Conservation (phyloP, 2,888 invertebrate genomes). For the Malthinus seriepunctatus region DNA sequence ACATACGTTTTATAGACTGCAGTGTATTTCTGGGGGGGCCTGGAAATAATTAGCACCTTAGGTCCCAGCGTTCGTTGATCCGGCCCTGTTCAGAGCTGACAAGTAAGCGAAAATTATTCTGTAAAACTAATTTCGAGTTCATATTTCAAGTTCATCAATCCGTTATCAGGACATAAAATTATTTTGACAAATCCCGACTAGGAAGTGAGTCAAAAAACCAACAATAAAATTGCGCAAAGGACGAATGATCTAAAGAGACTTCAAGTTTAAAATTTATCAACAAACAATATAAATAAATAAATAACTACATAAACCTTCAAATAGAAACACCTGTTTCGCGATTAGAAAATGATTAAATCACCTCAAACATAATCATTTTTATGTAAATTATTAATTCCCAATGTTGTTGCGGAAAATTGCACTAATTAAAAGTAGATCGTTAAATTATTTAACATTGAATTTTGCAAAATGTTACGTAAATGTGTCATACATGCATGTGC, state of each 20-base stretch:
- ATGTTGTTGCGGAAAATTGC: not conserved
- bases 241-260: slow-evolving; percentile 20
- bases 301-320: slow-evolving; percentile 19
- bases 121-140: no score
- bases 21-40: no score
- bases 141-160: no score
- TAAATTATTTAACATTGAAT: slow-evolving; percentile 12
- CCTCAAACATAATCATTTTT: not conserved
- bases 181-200: not conserved
- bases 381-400: slow-evolving; percentile 1
- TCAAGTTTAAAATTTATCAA: no score
- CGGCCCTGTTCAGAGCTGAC: no score
- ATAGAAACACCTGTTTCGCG: slow-evolving; percentile 14
- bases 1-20: no score
- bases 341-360: slow-evolving; percentile 17
- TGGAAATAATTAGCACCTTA: no score
- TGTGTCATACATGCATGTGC: slow-evolving; percentile 44
- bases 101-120: no score
- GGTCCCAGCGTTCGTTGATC: no score
- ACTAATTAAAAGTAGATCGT: not conserved
- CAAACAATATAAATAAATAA: slow-evolving; percentile 9
- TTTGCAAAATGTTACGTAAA: slow-evolving; percentile 37
- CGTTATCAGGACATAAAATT: no score
- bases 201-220: slow-evolving; percentile 15
- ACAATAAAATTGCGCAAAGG: slow-evolving; percentile 24